These are phyloP conservation scores for Epistrophe eligans DNA, from an alignment of 2,888 invertebrate species.

Conservation along the genomic window DNA sequence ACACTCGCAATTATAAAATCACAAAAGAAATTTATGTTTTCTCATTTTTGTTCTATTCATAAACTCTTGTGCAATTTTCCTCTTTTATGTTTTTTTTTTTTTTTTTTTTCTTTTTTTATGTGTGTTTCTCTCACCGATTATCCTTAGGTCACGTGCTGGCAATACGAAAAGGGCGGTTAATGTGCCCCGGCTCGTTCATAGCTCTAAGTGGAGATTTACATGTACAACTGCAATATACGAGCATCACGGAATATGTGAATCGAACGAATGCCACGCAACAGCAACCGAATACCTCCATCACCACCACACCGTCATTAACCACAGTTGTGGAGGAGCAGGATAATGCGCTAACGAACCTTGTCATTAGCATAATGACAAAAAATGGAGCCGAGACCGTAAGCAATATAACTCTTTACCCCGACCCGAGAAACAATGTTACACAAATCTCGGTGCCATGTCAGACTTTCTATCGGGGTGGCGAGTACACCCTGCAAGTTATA, in stretches of 20 bases:
- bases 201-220: constrained; percentile 92
- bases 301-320: constrained; percentile 37
- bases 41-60: constrained; percentile 34
- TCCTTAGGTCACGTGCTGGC: constrained; percentile 83
- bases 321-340: constrained; percentile 49
- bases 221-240: constrained; percentile 86
- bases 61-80: constrained; percentile 38
- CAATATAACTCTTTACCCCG: constrained; percentile 82
- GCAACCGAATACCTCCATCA: neutral
- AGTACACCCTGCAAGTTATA: constrained; percentile 82
- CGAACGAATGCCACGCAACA: constrained; percentile 84
- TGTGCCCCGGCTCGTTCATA: constrained; percentile 90
- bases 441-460: constrained; percentile 82
- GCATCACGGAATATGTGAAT: constrained; percentile 80
- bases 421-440: constrained; percentile 82
- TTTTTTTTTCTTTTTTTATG: constrained; percentile 12
- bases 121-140: constrained; percentile 54
- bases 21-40: constrained; percentile 74
- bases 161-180: constrained; percentile 85
- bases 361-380: constrained; percentile 76
- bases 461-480: constrained; percentile 81
- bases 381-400: constrained; percentile 80
- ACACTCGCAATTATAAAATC: constrained; percentile 75
- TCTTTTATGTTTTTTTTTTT: constrained; percentile 53
- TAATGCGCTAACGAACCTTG: constrained; percentile 75